These are phyloP conservation scores for Pyralis farinalis DNA, from an alignment of 2,888 invertebrate species.

Conservation along the genomic window DNA sequence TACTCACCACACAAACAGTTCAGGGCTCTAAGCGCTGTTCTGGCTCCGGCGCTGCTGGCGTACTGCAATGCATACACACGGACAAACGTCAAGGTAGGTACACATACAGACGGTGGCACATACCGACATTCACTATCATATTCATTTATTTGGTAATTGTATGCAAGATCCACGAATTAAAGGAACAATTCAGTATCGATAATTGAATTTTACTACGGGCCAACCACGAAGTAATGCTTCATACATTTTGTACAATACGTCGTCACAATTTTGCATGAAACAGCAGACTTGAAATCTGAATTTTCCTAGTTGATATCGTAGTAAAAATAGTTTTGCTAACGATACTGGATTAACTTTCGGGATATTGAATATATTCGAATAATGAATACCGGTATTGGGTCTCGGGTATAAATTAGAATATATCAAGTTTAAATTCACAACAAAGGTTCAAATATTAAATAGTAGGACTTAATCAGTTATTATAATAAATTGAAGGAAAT, in stretches of 20 bases:
- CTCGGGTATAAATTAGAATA: constrained; percentile 11
- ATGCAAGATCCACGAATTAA: too few relatives aligned
- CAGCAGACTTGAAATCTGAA: too few relatives aligned
- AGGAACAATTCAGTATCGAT: too few relatives aligned
- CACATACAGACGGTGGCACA: constrained; percentile 31
- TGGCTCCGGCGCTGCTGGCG: constrained; percentile 95
- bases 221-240: too few relatives aligned
- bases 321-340: too few relatives aligned
- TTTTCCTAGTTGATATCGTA: too few relatives aligned
- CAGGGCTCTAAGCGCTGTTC: constrained; percentile 87
- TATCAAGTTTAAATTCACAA: constrained; percentile 23
- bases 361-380: constrained; percentile 12
- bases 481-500: constrained; percentile 1
- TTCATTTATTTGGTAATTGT: constrained; percentile 13
- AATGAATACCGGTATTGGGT: constrained; percentile 34
- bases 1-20: constrained; percentile 61
- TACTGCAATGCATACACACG: constrained; percentile 86
- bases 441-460: constrained; percentile 21
- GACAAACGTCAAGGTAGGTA: constrained; percentile 54
- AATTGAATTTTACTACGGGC: too few relatives aligned
- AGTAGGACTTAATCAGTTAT: background rate
- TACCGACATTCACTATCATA: constrained; percentile 38
- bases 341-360: too few relatives aligned
- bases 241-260: too few relatives aligned
- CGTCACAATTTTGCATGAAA: too few relatives aligned